Percentiles rank a stretch among this genome's conserved stretches.
Conservation (phyloP, 2,888 invertebrate species). For the Papilio protenor region DNA sequence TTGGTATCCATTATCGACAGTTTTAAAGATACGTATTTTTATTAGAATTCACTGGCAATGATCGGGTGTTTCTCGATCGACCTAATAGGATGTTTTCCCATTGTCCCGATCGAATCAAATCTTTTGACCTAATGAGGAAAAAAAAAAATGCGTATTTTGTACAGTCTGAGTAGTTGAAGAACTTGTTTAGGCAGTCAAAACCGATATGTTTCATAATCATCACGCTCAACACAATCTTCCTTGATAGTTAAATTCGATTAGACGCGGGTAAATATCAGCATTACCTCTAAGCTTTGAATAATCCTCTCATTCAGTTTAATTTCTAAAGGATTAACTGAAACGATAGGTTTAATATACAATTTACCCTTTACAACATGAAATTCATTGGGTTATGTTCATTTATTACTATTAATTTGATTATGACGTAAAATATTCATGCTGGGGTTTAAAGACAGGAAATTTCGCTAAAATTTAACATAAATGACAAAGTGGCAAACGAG, state of each 20-base stretch:
- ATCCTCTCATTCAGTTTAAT: constrained; percentile 33
- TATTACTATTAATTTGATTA: constrained; percentile 1
- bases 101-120: no score
- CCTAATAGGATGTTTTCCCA: no score
- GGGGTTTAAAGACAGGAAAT: no score
- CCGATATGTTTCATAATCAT: neutral
- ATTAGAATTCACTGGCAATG: neutral
- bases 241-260: constrained; percentile 30
- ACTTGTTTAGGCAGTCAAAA: no score
- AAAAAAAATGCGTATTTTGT: neutral
- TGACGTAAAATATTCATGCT: neutral
- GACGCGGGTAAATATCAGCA: constrained; percentile 12
- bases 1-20: neutral
- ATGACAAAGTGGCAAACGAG: no score
- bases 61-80: neutral
- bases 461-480: no score
- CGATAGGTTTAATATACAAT: constrained; percentile 14
- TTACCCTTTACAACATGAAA: constrained; percentile 9
- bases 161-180: no score
- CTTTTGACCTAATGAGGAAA: neutral
- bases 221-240: neutral
- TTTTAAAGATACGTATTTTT: neutral
- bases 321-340: constrained; percentile 20
- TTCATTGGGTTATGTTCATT: constrained; percentile 4
- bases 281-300: constrained; percentile 22